Evolutionary conservation across 2,797 vertebrate species (phyloP).

Genomic region (Emydoidea blandingii): DNA sequence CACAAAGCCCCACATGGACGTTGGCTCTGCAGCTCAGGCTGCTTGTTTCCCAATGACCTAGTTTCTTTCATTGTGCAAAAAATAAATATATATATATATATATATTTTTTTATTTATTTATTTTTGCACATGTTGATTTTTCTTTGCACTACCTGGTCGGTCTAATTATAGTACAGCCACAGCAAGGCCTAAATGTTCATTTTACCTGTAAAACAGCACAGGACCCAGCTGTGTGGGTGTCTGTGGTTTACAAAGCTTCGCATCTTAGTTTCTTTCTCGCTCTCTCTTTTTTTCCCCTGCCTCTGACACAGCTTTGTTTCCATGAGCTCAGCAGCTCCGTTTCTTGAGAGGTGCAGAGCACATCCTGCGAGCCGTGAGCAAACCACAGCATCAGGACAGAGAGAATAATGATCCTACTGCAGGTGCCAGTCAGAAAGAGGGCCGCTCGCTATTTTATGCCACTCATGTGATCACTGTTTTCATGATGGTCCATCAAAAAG

Average conservation of each 20-base stretch:
- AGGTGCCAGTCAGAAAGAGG: neutral
- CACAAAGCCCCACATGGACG: neutral
- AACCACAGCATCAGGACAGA: neutral
- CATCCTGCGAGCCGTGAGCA: constrained; percentile 23
- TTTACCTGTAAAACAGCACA: constrained; percentile 59
- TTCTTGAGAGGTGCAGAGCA: neutral
- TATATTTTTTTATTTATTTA: too few species aligned
- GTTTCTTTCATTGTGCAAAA: constrained; percentile 58
- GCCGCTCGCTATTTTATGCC: fast-evolving
- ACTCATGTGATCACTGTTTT: fast-evolving
- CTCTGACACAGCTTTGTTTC: neutral
- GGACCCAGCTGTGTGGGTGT: constrained; percentile 30
- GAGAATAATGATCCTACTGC: fast-evolving
- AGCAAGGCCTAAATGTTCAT: constrained; percentile 14
- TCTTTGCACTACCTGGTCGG: constrained; percentile 56
- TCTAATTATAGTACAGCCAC: constrained; percentile 69
- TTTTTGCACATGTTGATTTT: neutral
- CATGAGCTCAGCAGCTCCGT: constrained; percentile 60
- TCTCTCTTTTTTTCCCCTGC: neutral
- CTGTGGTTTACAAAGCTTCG: constrained; percentile 7
- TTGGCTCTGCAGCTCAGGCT: neutral
- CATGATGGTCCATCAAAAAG: fast-evolving
- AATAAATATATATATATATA: too few species aligned
- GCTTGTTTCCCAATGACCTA: constrained; percentile 58
- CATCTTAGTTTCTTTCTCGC: constrained; percentile 36